Evolutionary conservation across 2,113 vertebrate genomes (phyloP).

Genomic region (Gallinago paraguaiae): DNA sequence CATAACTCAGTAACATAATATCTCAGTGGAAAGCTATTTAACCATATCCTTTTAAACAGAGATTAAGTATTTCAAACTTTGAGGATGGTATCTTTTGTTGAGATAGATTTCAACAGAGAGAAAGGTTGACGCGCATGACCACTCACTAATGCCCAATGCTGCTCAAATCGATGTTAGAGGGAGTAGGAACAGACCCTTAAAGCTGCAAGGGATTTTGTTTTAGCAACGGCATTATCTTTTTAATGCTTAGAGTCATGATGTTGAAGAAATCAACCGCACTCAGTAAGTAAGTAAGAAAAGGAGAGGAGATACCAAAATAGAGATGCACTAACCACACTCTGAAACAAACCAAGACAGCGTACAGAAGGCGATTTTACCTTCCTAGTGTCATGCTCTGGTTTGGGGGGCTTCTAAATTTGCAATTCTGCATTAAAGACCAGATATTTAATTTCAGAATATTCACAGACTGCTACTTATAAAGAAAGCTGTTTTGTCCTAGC

Average conservation of each 20-base stretch:
- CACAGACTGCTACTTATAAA: not conserved
- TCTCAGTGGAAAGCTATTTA: conserved; percentile 37
- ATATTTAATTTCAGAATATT: not conserved
- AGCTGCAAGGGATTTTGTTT: not conserved
- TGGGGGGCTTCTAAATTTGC: not conserved
- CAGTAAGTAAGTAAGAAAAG: not conserved
- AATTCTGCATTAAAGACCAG: not conserved
- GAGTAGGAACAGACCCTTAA: not conserved
- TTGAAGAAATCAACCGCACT: not conserved
- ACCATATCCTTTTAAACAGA: not conserved
- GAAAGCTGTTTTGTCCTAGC: not conserved
- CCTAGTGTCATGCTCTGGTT: not conserved
- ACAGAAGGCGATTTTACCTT: not conserved
- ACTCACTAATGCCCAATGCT: not conserved
- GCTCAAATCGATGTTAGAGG: not conserved
- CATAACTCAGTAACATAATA: not conserved
- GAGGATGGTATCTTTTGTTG: not conserved
- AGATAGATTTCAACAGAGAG: not conserved
- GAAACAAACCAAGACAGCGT: not conserved
- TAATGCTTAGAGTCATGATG: not conserved
- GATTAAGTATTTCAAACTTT: not conserved
- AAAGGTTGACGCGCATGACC: not conserved
- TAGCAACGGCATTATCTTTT: not conserved
- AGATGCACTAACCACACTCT: not conserved
- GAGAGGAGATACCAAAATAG: not conserved